Percentiles rank a stretch among this genome's conserved stretches.
These are phyloP conservation scores for Onthophagus sagittarius DNA, from an alignment of 2,888 invertebrate genomes.

Conservation along the genomic window DNA sequence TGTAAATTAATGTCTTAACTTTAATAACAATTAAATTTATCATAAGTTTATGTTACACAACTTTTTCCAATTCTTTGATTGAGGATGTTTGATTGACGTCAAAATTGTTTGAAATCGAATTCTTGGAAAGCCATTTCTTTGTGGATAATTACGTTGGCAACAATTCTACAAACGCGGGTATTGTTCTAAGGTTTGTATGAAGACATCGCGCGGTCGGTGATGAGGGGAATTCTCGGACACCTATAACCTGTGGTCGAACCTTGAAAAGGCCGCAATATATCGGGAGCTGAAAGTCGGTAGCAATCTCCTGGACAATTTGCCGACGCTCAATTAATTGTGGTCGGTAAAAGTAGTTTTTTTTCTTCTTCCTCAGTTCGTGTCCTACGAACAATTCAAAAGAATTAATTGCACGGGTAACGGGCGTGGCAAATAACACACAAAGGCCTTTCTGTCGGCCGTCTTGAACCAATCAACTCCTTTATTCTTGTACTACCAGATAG, in stretches of 20 bases:
- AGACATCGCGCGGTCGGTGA: background rate
- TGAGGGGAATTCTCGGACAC: background rate
- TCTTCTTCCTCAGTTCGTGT: background rate
- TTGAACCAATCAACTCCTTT: background rate
- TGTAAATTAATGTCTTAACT: too few relatives aligned
- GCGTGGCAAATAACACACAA: background rate
- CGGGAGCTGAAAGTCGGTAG: background rate
- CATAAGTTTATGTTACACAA: too few relatives aligned
- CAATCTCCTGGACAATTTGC: conserved; percentile 9
- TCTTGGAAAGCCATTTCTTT: background rate
- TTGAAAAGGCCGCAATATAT: background rate
- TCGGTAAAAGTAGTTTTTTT: background rate
- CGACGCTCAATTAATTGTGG: conserved; percentile 10
- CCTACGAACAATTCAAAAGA: conserved; percentile 6
- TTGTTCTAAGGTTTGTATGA: background rate
- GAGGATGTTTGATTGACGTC: too few relatives aligned
- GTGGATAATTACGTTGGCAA: background rate
- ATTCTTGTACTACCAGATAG: too few relatives aligned
- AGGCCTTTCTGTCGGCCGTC: background rate
- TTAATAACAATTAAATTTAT: too few relatives aligned
- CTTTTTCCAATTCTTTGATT: too few relatives aligned
- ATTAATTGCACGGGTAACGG: background rate
- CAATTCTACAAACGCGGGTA: background rate
- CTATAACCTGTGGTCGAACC: background rate
- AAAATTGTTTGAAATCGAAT: background rate